Evolutionary conservation across 2,888 invertebrate genomes (phyloP).

Genomic region (Colostygia pectinataria): DNA sequence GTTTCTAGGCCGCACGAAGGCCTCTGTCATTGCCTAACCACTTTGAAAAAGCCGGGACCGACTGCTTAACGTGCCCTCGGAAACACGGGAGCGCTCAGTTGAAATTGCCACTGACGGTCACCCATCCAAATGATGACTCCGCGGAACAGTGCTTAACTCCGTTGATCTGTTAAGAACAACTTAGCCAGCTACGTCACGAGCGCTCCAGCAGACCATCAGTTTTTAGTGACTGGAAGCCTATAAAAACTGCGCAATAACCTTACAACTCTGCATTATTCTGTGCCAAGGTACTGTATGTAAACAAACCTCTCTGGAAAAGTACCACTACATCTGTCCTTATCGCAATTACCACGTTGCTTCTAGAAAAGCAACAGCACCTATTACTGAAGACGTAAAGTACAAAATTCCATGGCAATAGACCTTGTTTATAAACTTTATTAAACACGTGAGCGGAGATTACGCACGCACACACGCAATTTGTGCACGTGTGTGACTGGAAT

Average conservation of each 20-base stretch:
- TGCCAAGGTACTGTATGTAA: slow-evolving; percentile 31
- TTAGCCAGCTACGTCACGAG: too few relatives aligned
- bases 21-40: too few relatives aligned
- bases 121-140: too few relatives aligned
- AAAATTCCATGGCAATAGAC: slow-evolving; percentile 3
- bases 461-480: slow-evolving; percentile 10
- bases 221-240: too few relatives aligned
- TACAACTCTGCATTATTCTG: slow-evolving; percentile 5
- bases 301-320: slow-evolving; percentile 47
- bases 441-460: slow-evolving; percentile 6
- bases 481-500: slow-evolving; percentile 6
- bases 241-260: slow-evolving; percentile 42
- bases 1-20: too few relatives aligned
- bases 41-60: too few relatives aligned
- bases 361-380: slow-evolving; percentile 14
- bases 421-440: slow-evolving; percentile 13
- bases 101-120: too few relatives aligned
- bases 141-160: too few relatives aligned
- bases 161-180: too few relatives aligned
- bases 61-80: too few relatives aligned
- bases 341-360: slow-evolving; percentile 5
- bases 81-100: too few relatives aligned
- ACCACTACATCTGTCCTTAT: slow-evolving; percentile 28
- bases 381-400: neutral
- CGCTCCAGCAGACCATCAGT: too few relatives aligned